Base-by-base conservation (phyloP, 2,113 vertebrate genomes). In the Serranochromis macrocephalus region DNA sequence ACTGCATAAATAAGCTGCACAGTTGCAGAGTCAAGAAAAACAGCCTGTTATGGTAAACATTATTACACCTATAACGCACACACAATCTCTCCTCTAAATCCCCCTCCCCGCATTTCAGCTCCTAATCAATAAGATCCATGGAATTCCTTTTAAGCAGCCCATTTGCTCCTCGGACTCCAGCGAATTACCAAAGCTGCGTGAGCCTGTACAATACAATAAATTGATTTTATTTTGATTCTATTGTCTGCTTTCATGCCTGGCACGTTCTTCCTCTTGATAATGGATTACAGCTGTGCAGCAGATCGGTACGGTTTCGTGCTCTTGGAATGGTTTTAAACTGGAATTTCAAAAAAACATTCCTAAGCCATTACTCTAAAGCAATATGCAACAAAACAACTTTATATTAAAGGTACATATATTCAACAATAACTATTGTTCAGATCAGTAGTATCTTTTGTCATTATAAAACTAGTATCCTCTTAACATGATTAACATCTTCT, bases 151-250 rank as follows among this genome's bases (percentile, higher is more conserved):
- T 89, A 87, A 94, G 91, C 80, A 85, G 87, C 91, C 79, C 84
- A 90, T 92, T 89, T 86, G 80, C 85, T 92, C 83, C 73, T 63
- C 10, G 4, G 73, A 55, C 61, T 89, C 45, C 71, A 47, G 63
- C 24, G 5, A 87, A 94, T 90, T 88, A 90, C 86, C 51, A 26
- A 83, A 82, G 82, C 89, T 7, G 54, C 14, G 51, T 85, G 80
- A 83, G 85, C 66, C 82, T 73, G 63, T 47, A 80, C 85, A 90
- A 87, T 84, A 90, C 53, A 61, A 75, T 58, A 80, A 91, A 95
- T 93, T 92, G 92, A 95, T 95, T 94, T 92, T 85, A 90, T 89
- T 87, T 92, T 92, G 80, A 80, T 79, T 87, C 92, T 84, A 88
- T 91, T 91, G 88, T 92, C 82, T 33, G 40, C 82, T 87, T 58